phyloP scores from a whole-genome alignment of 2,888 invertebrate species.

The Tenthredo amoena region DNA sequence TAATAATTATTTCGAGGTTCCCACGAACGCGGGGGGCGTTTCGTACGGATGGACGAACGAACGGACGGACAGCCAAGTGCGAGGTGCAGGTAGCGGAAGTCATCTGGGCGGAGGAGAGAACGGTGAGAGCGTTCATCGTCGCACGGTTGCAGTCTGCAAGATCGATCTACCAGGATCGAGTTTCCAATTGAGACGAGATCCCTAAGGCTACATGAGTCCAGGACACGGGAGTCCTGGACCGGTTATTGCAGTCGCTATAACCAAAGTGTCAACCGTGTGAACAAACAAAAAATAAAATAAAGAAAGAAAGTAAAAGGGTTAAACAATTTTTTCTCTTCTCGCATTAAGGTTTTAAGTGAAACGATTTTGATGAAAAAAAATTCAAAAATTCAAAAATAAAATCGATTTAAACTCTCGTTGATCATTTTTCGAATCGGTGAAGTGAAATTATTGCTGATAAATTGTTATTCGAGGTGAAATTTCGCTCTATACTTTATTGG shows the following conservation, averaged over 20 bases:
- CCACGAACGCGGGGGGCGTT: constrained; percentile 78
- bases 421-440: not conserved
- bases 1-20: constrained; percentile 77
- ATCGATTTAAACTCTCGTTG: too few species aligned
- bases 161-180: constrained; percentile 73
- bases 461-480: constrained; percentile 1
- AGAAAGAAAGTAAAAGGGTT: not conserved
- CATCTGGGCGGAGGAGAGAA: constrained; percentile 72
- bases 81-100: constrained; percentile 76
- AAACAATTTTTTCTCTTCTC: not conserved
- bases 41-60: constrained; percentile 65
- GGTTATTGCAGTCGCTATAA: constrained; percentile 13
- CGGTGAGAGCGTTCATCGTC: constrained; percentile 69
- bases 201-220: not conserved
- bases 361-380: not conserved
- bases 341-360: not conserved
- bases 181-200: constrained; percentile 62
- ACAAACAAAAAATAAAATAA: not conserved
- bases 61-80: constrained; percentile 67
- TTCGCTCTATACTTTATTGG: constrained; percentile 15
- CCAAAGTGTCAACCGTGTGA: constrained; percentile 41
- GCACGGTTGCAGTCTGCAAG: constrained; percentile 63
- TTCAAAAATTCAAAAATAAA: too few species aligned
- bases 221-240: constrained; percentile 34
- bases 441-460: not conserved